phyloP scores from a whole-genome alignment of 2,113 vertebrate species.

The Corydoras maculifer region DNA sequence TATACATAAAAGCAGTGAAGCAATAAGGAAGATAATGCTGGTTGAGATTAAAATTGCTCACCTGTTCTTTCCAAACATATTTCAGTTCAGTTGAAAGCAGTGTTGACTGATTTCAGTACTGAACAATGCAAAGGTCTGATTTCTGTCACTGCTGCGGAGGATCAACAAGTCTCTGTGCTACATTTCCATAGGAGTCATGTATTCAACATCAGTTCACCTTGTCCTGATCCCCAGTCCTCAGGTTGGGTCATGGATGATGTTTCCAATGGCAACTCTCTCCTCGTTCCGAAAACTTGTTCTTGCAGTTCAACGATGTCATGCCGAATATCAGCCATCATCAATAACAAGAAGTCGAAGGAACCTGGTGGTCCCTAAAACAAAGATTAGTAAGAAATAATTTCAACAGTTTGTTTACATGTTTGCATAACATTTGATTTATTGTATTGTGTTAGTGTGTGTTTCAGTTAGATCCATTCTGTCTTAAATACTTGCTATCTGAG shows the following conservation, averaged over 20 bases:
- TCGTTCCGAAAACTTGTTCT: conserved; percentile 67
- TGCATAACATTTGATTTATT: background rate
- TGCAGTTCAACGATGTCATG: conserved; percentile 73
- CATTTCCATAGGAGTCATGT: conserved; percentile 48
- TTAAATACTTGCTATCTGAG: too few relatives aligned
- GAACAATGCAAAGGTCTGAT: too few relatives aligned
- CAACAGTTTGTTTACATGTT: background rate
- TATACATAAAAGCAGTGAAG: too few relatives aligned
- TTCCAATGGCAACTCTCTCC: conserved; percentile 56
- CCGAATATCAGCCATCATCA: conserved; percentile 74
- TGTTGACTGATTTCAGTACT: too few relatives aligned
- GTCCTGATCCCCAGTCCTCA: conserved; percentile 68
- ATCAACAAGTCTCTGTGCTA: too few relatives aligned
- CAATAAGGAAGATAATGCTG: too few relatives aligned
- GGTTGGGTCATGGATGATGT: conserved; percentile 51
- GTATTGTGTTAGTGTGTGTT: background rate
- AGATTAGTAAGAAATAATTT: background rate
- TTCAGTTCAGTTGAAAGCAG: too few relatives aligned
- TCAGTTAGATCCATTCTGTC: too few relatives aligned
- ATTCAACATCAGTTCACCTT: conserved; percentile 52
- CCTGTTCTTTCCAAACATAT: too few relatives aligned
- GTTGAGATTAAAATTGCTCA: too few relatives aligned
- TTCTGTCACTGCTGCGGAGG: too few relatives aligned
- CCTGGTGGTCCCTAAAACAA: conserved; percentile 65
- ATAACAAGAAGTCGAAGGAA: conserved; percentile 70